Evolutionary conservation across 2,113 vertebrate genomes (phyloP).

Genomic region (Petaurus breviceps): DNA sequence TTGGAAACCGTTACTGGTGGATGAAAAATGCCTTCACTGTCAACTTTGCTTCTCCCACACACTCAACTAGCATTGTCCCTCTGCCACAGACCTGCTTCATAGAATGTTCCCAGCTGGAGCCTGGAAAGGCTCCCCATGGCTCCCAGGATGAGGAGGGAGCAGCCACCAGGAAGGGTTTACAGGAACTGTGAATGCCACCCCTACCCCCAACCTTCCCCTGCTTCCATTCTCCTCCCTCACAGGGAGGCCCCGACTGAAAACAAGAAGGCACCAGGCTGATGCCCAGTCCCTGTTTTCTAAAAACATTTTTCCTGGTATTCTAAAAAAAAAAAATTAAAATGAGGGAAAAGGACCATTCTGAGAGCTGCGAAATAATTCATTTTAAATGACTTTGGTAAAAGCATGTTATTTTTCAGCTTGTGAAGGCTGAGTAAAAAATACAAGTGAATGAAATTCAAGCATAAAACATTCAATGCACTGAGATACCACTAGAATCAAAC

Average conservation of each 20-base stretch:
- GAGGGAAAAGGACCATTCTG: neutral
- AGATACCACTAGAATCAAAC: neutral
- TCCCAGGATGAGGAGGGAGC: neutral
- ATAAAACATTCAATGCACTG: neutral
- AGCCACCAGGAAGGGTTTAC: neutral
- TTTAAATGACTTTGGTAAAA: neutral
- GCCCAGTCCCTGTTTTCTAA: neutral
- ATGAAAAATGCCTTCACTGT: constrained; percentile 24
- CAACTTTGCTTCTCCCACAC: neutral
- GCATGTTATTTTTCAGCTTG: neutral
- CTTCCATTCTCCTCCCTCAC: neutral
- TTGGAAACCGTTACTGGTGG: constrained; percentile 44
- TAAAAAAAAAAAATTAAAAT: neutral
- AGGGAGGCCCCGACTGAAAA: neutral
- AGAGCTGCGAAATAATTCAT: neutral
- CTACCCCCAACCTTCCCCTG: neutral
- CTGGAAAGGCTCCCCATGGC: neutral
- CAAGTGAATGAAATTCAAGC: neutral
- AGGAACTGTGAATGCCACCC: neutral
- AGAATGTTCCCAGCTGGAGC: neutral
- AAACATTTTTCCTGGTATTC: neutral
- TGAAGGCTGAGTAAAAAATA: neutral
- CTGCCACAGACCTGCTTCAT: constrained; percentile 36
- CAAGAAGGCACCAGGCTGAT: neutral
- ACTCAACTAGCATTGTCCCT: neutral